Base-by-base conservation (phyloP, 2,113 vertebrate genomes). In the Rhombomys opimus region DNA sequence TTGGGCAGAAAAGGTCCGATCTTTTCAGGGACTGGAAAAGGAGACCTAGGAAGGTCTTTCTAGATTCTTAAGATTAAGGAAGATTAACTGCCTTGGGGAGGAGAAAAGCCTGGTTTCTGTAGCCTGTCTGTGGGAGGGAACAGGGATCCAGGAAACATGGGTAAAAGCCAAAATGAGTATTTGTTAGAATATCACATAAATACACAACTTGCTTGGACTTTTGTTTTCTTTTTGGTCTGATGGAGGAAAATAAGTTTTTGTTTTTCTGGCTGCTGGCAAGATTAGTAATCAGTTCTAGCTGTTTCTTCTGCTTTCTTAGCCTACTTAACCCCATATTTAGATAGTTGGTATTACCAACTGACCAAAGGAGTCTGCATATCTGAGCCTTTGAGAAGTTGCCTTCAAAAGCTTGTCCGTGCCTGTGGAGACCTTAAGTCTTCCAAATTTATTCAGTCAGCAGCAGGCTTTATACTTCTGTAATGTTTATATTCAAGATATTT, bases 401-500 rank as follows among this genome's bases (percentile, higher is more conserved):
- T n/a, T 61, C 38, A 76, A 41, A 63, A 59, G 57, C 13, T 84
- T 38, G 10, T 87, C 0, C 32, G n/a, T 20, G 81, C 35, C 20
- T 82, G 13, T 82, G 78, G 35, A 18, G 32, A 50, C 23, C 76
- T 73, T 32, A 73, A 85, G 38, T 73, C 17, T 35, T 61, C 22
- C 54, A 52, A 63, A 22, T 38, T 27, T 10, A 67, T 22, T 76
- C 22, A 87, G 30, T 50, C 54, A 78, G 35, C 61, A 91, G 8
- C 23, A 92, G 17, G 23, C 38, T 89, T 22, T 84, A 20, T 89
- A 65, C 17, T 77, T 96, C 41, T 10, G 46, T 94, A 85, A 35
- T 92, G 54, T 86, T 80, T 73, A 2, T 94, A 41, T 92, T 94
- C 65, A 80, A 78, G 63, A 35, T 75, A 5, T 94, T 76, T 84